Evolutionary conservation across 23 tunicate species (phyloP).

Genomic region (Clavelina lepadiformis): DNA sequence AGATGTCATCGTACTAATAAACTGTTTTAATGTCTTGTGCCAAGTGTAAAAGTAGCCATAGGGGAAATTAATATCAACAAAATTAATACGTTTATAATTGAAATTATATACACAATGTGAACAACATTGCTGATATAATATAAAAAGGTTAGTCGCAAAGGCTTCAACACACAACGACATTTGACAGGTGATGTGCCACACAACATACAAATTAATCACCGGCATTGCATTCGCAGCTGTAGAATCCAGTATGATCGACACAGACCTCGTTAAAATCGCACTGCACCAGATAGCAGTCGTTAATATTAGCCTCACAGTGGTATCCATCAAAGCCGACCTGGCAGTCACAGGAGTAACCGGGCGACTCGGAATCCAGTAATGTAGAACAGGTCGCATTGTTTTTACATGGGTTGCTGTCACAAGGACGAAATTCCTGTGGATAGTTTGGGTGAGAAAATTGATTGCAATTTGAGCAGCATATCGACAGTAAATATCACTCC

Average conservation of each 20-base stretch:
- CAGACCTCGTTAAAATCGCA: conserved; percentile 42
- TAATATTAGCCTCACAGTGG: conserved; percentile 48
- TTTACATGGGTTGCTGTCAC: conserved; percentile 43
- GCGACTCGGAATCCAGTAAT: conserved; percentile 2
- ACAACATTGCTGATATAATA: no score
- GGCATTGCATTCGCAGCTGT: conserved; percentile 19
- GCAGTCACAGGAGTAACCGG: conserved; percentile 47
- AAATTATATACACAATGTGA: no score
- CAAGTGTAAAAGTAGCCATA: no score
- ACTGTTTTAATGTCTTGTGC: no score
- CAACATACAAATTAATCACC: conserved; percentile 18
- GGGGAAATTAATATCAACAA: no score
- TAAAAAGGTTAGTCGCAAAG: no score
- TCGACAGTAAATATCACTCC: no score
- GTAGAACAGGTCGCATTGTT: conserved; percentile 34
- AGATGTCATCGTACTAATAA: no score
- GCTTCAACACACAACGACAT: no score
- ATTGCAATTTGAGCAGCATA: background rate
- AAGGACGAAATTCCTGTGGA: conserved; percentile 34
- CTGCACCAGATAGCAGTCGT: conserved; percentile 39
- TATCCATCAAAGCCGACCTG: conserved; percentile 34
- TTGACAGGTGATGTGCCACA: background rate
- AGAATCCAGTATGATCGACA: conserved; percentile 21
- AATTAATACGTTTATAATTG: no score
- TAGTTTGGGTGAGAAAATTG: background rate